phyloP scores from a whole-genome alignment of 1,140 invertebrate genomes.

The Ruditapes philippinarum region DNA sequence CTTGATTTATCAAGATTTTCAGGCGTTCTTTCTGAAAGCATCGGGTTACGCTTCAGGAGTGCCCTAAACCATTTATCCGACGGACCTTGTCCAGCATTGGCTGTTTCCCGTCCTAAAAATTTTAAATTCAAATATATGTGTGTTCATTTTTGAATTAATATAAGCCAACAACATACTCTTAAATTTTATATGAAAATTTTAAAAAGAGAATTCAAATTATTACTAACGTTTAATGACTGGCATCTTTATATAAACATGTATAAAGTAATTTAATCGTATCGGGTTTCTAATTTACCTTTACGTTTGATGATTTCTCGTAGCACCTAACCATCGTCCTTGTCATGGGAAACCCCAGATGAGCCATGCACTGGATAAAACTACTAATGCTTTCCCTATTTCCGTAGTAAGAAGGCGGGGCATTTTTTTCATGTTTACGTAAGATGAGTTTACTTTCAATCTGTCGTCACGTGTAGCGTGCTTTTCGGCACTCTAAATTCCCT shows the following conservation, averaged over 20 bases:
- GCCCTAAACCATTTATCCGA: conserved; percentile 18
- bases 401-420: neutral
- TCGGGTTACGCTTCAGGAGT: neutral
- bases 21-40: neutral
- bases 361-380: neutral
- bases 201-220: no score
- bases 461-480: neutral
- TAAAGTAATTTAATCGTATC: neutral
- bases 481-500: neutral
- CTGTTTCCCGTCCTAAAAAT: neutral
- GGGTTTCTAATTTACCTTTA: neutral
- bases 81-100: neutral
- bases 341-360: neutral
- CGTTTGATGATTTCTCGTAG: neutral
- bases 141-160: no score
- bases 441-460: neutral
- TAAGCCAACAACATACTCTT: no score
- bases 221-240: no score
- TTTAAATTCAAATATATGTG: no score
- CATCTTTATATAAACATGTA: neutral
- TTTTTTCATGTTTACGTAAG: neutral
- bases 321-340: neutral
- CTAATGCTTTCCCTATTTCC: neutral
- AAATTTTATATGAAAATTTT: no score
- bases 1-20: conserved; percentile 9